These are phyloP conservation scores for Coregonus suidteri DNA, from an alignment of 2,797 vertebrate species.

Conservation along the genomic window DNA sequence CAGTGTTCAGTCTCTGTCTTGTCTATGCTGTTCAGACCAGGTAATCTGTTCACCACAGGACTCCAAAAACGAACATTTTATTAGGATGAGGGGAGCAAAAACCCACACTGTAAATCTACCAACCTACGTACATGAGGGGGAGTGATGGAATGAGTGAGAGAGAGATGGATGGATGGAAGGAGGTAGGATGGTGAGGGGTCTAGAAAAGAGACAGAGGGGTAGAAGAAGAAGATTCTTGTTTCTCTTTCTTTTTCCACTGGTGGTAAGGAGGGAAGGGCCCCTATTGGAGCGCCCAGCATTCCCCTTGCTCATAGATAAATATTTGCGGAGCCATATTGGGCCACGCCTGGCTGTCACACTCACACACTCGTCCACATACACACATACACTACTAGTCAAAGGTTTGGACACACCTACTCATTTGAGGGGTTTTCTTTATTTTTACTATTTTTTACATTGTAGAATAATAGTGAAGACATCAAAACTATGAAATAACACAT, in stretches of 20 bases:
- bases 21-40: too few species aligned
- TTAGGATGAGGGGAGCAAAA: conserved; percentile 2
- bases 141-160: not conserved
- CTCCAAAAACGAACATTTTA: not conserved
- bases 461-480: too few species aligned
- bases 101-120: not conserved
- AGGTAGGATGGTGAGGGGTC: not conserved
- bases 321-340: conserved; percentile 57
- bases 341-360: conserved; percentile 30
- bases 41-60: not conserved
- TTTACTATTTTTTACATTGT: too few species aligned
- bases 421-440: too few species aligned
- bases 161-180: too few species aligned
- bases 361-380: conserved; percentile 4
- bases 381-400: too few species aligned
- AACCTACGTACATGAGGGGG: not conserved
- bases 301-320: conserved; percentile 58
- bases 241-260: conserved; percentile 13
- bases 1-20: not conserved
- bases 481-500: too few species aligned
- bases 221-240: conserved; percentile 13
- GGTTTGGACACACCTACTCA: too few species aligned
- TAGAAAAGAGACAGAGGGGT: too few species aligned
- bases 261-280: conserved; percentile 31
- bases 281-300: conserved; percentile 30